phyloP scores from a whole-genome alignment of 1,140 invertebrate genomes.

The Colletes latitarsis region DNA sequence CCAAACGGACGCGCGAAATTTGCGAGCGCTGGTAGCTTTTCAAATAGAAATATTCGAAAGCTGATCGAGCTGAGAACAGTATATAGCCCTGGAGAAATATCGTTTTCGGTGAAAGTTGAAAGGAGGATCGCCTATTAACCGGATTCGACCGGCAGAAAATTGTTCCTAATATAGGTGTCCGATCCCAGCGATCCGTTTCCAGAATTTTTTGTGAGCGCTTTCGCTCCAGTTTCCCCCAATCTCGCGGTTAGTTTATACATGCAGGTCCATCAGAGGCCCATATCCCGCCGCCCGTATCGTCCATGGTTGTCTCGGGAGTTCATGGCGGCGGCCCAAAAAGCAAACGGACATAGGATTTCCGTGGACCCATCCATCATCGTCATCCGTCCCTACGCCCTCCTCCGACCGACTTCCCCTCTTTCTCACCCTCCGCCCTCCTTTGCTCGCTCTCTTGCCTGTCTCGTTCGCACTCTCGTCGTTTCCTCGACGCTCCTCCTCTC shows the following conservation, averaged over 20 bases:
- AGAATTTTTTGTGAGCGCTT: not conserved
- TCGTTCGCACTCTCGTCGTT: constrained; percentile 54
- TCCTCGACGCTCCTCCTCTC: constrained; percentile 61
- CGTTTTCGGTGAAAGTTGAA: no score
- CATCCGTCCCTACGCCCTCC: constrained; percentile 69
- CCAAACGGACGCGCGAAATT: no score
- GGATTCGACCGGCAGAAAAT: no score
- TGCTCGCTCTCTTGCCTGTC: constrained; percentile 29
- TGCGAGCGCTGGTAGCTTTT: no score
- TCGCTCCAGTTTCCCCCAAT: constrained; percentile 13
- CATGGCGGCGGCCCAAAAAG: constrained; percentile 68
- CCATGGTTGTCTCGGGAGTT: constrained; percentile 50
- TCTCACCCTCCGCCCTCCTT: constrained; percentile 45
- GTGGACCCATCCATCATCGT: constrained; percentile 77
- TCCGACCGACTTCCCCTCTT: constrained; percentile 54
- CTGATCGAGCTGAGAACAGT: no score
- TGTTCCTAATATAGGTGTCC: no score
- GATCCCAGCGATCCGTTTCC: not conserved
- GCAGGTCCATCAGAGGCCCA: not conserved
- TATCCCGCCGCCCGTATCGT: constrained; percentile 50
- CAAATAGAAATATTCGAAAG: no score
- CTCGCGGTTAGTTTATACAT: constrained; percentile 16
- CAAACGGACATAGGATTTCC: constrained; percentile 72
- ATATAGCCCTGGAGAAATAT: no score
- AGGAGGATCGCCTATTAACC: no score